A percentile compares a stretch with the other conserved stretches of the same genome.
Conservation (phyloP, 2,797 vertebrate species). For the Epinephelus malabaricus region DNA sequence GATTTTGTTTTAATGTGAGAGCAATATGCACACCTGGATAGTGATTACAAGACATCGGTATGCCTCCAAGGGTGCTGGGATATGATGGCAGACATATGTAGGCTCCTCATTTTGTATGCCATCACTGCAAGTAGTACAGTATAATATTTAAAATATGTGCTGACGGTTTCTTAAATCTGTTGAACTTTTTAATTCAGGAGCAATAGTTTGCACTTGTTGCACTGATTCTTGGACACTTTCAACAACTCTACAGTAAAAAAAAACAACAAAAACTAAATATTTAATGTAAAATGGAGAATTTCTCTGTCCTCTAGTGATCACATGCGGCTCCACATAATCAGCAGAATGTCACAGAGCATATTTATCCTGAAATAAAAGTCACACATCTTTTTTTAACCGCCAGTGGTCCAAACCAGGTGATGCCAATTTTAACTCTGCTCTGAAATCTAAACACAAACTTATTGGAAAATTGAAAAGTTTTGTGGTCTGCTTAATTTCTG, state of each 20-base stretch:
- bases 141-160: not conserved
- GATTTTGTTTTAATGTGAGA: constrained; percentile 26
- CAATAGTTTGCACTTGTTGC: not conserved
- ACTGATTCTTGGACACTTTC: not conserved
- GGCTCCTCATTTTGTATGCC: not conserved
- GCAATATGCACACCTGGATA: constrained; percentile 9
- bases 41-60: constrained; percentile 16
- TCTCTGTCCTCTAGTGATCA: not conserved
- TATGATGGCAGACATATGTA: constrained; percentile 8
- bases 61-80: not conserved
- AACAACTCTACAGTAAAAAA: not conserved
- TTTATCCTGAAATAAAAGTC: constrained; percentile 2
- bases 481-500: constrained; percentile 65
- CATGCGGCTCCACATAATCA: not conserved
- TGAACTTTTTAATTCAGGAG: not conserved
- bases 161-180: not conserved
- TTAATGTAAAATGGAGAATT: constrained; percentile 2
- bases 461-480: constrained; percentile 58
- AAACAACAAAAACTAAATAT: not conserved
- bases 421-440: constrained; percentile 20
- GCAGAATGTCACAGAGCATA: not conserved
- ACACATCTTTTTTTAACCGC: not conserved
- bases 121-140: not conserved
- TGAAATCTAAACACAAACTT: constrained; percentile 43
- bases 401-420: not conserved